Evolutionary conservation across 1,140 invertebrate species (phyloP), one percentile per base, ranked within the genome.

Genomic region (Drosophila orosa): DNA sequence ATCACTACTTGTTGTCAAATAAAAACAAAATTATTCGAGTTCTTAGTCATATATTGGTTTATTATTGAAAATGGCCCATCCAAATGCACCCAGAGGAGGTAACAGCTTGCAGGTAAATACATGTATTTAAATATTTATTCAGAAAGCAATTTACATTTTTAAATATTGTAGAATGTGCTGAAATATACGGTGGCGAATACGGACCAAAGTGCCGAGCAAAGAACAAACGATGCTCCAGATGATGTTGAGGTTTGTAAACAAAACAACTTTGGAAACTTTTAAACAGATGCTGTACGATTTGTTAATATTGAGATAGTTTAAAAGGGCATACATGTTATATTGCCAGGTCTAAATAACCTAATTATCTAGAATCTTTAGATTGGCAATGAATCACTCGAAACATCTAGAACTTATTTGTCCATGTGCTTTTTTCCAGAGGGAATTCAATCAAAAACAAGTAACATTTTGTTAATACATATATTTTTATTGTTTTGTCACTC

Each of bases 61-160:
- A 35, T 40, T 33, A 24, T 15, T 3, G 0, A 71, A 66, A 73
- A 72, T 76, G 66, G 33, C 39, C 4, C 29, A 66, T 40, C 56
- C 60, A 8, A 60, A 67, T n/a, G 59, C 40, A n/a, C 45, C 74
- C 0, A 72, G 80, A 12, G 58, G 50, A n/a, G 65, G 77, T 12
- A 12, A 58, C 17, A 85, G 80, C 40, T 57, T 87, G 15, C 83
- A 87, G 75, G 82, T 67, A 35, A 63, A 5, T 2, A 15, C 7
- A 8, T 19, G 1, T 4, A 15, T 8, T 15, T 39, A 9, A 0
- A 10, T 17, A 9, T 7, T 33, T 10, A 8, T 29, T 0, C 19
- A 3, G 1, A 22, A 35, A 22, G 2, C 3, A 5, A 17, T 15
- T 17, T 3, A 40, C 8, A 29, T n/a, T 3, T 10, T 1, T 40